These are phyloP conservation scores for Drosophila pseudotalamancana DNA, from an alignment of 2,888 invertebrate species.

Conservation along the genomic window DNA sequence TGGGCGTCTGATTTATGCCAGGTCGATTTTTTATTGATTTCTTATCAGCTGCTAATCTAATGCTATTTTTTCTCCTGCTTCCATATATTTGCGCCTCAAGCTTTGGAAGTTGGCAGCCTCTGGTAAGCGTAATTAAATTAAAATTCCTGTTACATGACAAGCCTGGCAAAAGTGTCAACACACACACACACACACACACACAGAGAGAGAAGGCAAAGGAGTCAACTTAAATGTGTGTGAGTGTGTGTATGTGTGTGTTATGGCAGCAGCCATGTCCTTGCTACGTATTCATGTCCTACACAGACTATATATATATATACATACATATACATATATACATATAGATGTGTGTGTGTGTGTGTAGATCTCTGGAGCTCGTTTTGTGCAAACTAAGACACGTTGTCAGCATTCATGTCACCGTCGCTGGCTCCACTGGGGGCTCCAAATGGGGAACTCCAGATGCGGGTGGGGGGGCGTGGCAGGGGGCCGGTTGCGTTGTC, in stretches of 20 bases:
- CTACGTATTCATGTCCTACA: conserved; percentile 40
- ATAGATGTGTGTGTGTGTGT: conserved; percentile 25
- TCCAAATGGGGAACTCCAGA: too few species aligned
- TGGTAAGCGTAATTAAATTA: conserved; percentile 73
- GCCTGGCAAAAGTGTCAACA: conserved; percentile 64
- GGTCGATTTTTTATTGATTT: conserved; percentile 67
- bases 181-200: conserved; percentile 42
- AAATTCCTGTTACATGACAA: conserved; percentile 76
- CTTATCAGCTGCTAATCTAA: conserved; percentile 67
- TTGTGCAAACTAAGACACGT: conserved; percentile 80
- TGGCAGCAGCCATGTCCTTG: conserved; percentile 47
- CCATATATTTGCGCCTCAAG: conserved; percentile 38
- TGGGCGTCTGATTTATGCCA: conserved; percentile 67
- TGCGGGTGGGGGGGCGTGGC: not conserved
- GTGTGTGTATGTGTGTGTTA: conserved; percentile 18
- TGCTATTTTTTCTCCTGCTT: not conserved
- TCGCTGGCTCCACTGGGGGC: conserved; percentile 23
- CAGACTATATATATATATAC: conserved; percentile 11
- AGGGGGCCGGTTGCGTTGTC: too few species aligned
- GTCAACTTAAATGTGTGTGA: conserved; percentile 42
- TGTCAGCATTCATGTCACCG: conserved; percentile 81
- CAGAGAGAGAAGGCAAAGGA: conserved; percentile 26
- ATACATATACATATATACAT: not conserved
- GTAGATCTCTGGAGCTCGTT: conserved; percentile 60
- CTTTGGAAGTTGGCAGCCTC: conserved; percentile 33